Evolutionary conservation across 2,888 invertebrate genomes (phyloP).

Genomic region (Axea sp.): DNA sequence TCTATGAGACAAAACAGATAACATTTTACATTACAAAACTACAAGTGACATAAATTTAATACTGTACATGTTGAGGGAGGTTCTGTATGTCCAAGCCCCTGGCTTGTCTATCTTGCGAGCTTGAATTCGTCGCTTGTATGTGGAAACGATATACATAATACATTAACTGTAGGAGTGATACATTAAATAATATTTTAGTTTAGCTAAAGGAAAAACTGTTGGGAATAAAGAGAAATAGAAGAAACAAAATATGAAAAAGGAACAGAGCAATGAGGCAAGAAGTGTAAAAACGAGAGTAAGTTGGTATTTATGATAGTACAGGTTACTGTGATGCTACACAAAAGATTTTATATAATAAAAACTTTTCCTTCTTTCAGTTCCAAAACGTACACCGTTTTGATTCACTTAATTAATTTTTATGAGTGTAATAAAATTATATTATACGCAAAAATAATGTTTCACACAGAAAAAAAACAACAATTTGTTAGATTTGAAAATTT

Average conservation of each 20-base stretch:
- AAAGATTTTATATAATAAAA: too few species aligned
- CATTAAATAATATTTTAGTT: conserved; percentile 45
- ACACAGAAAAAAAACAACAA: too few species aligned
- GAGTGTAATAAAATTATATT: too few species aligned
- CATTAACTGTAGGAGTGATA: conserved; percentile 44
- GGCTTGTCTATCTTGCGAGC: conserved; percentile 44
- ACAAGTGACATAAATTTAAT: conserved; percentile 54
- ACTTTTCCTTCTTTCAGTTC: too few species aligned
- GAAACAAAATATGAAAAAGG: not conserved
- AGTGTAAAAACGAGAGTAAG: conserved; percentile 1
- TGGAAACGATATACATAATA: conserved; percentile 50
- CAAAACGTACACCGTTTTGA: too few species aligned
- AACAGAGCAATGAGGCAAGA: not conserved
- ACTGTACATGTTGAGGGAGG: conserved; percentile 51
- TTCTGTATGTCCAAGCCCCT: conserved; percentile 36
- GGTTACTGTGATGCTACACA: too few species aligned
- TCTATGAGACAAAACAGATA: conserved; percentile 26
- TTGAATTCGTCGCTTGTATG: conserved; percentile 24
- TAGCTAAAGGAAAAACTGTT: conserved; percentile 6
- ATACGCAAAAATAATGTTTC: too few species aligned
- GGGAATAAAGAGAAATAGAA: conserved; percentile 6
- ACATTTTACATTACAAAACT: conserved; percentile 33
- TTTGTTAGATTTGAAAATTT: too few species aligned
- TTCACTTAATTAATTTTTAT: too few species aligned
- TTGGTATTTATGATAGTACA: too few species aligned